A percentile compares a stretch with the other conserved stretches of the same genome.
These are phyloP conservation scores for Cinclus cinclus DNA, from an alignment of 2,113 vertebrate species.

Conservation along the genomic window DNA sequence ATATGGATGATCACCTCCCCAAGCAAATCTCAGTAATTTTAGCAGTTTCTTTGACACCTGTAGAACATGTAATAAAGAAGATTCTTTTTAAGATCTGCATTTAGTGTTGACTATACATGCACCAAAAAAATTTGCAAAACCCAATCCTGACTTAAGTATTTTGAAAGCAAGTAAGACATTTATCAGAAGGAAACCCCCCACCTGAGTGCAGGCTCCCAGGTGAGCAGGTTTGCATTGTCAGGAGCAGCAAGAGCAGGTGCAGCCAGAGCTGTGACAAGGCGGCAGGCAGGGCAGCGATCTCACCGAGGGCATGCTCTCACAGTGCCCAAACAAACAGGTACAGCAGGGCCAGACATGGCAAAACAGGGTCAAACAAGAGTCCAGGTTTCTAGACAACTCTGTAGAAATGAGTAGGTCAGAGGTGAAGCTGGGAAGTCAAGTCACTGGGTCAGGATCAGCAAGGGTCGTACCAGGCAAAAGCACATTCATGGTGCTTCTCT, in stretches of 20 bases:
- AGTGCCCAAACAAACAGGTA: not conserved
- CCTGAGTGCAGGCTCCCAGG: not conserved
- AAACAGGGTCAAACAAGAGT: not conserved
- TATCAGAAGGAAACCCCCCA: not conserved
- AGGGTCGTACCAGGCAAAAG: rapidly evolving
- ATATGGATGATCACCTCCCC: not conserved
- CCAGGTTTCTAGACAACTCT: not conserved
- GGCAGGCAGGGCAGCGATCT: not conserved
- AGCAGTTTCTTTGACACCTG: not conserved
- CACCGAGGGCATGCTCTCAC: rapidly evolving
- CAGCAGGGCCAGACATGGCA: rapidly evolving
- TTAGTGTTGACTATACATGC: not conserved
- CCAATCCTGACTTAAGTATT: not conserved
- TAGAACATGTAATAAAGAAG: not conserved
- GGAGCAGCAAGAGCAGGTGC: not conserved
- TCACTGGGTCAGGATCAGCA: not conserved
- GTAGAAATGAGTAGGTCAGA: rapidly evolving
- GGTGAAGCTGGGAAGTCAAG: not conserved
- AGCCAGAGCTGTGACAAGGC: not conserved
- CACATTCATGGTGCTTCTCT: rapidly evolving
- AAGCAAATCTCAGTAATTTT: not conserved
- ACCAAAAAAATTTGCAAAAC: not conserved
- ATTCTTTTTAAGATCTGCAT: not conserved
- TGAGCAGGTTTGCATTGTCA: not conserved
- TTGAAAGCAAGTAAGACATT: not conserved